Evolutionary conservation across 2,888 invertebrate genomes (phyloP).

Genomic region (Drosophila meridiana): DNA sequence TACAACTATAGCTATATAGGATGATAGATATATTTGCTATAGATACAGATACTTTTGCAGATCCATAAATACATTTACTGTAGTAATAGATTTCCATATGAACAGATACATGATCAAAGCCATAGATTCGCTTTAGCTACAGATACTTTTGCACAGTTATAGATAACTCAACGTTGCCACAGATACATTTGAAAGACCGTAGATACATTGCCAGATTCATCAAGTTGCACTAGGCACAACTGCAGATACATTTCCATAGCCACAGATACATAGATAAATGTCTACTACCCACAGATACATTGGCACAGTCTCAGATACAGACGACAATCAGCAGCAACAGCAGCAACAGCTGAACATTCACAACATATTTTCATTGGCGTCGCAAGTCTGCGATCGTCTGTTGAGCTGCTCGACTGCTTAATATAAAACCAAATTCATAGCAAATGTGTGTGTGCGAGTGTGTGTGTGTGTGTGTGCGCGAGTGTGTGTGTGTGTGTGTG

Average conservation of each 20-base stretch:
- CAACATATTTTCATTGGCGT: constrained; percentile 80
- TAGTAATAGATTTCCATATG: not conserved
- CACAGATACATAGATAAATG: not conserved
- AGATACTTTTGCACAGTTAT: constrained; percentile 8
- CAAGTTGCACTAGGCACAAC: not conserved
- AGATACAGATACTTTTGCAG: not conserved
- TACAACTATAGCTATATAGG: too few relatives aligned
- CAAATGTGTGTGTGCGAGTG: constrained; percentile 43
- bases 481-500: not conserved
- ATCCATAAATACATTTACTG: too few relatives aligned
- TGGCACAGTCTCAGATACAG: not conserved
- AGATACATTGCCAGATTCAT: not conserved
- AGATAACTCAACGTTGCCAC: not conserved
- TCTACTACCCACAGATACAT: not conserved
- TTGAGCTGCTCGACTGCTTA: constrained; percentile 48
- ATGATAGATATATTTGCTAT: constrained; percentile 10
- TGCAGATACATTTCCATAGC: not conserved
- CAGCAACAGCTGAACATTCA: constrained; percentile 55
- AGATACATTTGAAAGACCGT: not conserved
- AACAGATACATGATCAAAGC: not conserved
- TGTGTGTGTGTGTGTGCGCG: constrained; percentile 19
- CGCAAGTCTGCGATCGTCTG: constrained; percentile 81
- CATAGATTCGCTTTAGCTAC: not conserved
- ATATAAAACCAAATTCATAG: constrained; percentile 73
- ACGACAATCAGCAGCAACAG: constrained; percentile 32